Conservation (phyloP, 2,888 invertebrate genomes). For the Allolobophora icterica region DNA sequence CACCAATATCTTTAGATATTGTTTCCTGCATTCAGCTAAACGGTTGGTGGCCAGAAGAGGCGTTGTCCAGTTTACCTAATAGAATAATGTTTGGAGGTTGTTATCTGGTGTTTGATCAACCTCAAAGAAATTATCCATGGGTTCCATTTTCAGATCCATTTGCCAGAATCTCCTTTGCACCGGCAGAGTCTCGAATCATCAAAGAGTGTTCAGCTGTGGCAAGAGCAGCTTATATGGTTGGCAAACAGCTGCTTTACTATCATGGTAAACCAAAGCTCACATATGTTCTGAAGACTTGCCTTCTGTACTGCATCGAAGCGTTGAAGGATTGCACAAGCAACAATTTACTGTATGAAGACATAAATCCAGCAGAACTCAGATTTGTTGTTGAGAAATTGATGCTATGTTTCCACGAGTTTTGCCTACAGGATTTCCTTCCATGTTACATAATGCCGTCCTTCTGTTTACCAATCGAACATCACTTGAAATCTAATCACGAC, state of each 20-base stretch:
- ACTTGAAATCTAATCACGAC: not conserved
- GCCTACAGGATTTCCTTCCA: not conserved
- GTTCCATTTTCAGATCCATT: conserved; percentile 12
- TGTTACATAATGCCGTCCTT: not conserved
- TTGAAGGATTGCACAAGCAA: not conserved
- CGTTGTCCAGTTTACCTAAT: not conserved
- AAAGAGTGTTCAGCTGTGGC: not conserved
- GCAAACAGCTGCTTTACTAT: not conserved
- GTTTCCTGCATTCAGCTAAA: conserved; percentile 2
- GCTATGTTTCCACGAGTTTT: not conserved
- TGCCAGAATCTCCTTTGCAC: conserved; percentile 26
- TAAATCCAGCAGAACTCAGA: not conserved
- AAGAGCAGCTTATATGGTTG: conserved; percentile 6
- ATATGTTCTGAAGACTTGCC: conserved; percentile 7
- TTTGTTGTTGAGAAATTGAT: not conserved
- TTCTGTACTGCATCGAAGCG: conserved; percentile 26
- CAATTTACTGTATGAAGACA: not conserved
- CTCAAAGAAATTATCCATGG: conserved; percentile 18
- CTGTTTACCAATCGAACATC: not conserved
- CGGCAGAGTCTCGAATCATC: not conserved
- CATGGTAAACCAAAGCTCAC: not conserved
- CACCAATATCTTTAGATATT: not conserved
- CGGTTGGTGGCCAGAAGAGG: conserved; percentile 30
- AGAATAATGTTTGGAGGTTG: not conserved
- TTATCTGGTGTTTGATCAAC: conserved; percentile 23